phyloP scores from a whole-genome alignment of 2,888 invertebrate genomes.

The Eristalinus aeneus region DNA sequence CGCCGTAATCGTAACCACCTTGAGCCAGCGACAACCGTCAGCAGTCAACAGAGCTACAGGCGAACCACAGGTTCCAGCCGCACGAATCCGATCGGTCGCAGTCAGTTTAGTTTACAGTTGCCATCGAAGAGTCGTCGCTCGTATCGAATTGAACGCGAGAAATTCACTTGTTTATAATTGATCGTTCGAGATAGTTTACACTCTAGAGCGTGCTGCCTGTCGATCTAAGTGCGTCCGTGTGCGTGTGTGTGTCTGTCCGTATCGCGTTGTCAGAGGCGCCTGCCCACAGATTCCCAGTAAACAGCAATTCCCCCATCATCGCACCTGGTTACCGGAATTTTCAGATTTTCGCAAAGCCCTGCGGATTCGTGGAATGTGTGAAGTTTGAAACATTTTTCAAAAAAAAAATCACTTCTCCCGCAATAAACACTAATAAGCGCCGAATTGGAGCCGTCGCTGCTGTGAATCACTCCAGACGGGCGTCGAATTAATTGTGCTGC shows the following conservation, averaged over 20 bases:
- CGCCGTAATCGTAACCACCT: constrained; percentile 50
- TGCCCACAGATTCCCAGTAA: constrained; percentile 19
- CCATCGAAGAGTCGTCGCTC: constrained; percentile 36
- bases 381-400: constrained; percentile 10
- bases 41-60: constrained; percentile 16
- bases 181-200: constrained; percentile 17
- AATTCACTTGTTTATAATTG: constrained; percentile 50
- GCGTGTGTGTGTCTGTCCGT: neutral
- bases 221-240: neutral
- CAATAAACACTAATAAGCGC: neutral
- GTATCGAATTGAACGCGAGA: constrained; percentile 36
- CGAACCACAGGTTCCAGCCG: constrained; percentile 47
- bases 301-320: constrained; percentile 19
- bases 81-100: constrained; percentile 46
- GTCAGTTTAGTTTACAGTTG: constrained; percentile 68
- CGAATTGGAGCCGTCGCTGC: neutral
- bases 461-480: neutral
- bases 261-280: neutral
- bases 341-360: neutral
- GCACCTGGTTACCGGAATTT: constrained; percentile 38
- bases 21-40: constrained; percentile 44
- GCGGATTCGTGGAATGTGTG: neutral
- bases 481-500: neutral
- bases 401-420: neutral
- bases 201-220: neutral